Evolutionary conservation across 2,888 invertebrate species (phyloP).

Genomic region (Limulus polyphemus): DNA sequence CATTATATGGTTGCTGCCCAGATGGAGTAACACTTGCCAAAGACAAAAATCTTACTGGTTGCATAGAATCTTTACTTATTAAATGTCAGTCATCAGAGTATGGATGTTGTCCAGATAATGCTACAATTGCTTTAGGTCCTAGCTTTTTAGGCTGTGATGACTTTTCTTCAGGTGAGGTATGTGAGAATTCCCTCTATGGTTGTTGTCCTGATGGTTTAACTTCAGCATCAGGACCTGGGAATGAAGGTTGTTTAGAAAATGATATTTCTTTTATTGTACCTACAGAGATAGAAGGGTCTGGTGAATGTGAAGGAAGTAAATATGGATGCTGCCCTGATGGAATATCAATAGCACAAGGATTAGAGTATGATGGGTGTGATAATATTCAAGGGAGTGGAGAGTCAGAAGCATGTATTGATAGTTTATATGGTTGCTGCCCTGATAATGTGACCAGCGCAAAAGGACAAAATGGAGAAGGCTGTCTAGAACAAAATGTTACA

Average conservation of each 20-base stretch:
- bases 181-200: background rate
- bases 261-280: background rate
- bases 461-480: conserved; percentile 37
- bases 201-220: conserved; percentile 1
- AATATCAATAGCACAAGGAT: conserved; percentile 48
- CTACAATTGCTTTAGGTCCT: conserved; percentile 8
- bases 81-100: conserved; percentile 30
- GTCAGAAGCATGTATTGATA: conserved; percentile 31
- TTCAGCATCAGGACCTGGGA: background rate
- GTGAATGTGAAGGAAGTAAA: conserved; percentile 8
- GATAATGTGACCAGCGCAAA: conserved; percentile 44
- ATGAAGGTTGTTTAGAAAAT: background rate
- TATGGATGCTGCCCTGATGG: conserved; percentile 53
- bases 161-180: conserved; percentile 6
- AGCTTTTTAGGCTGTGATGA: conserved; percentile 4
- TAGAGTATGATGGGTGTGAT: conserved; percentile 26
- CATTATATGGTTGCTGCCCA: background rate
- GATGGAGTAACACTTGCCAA: background rate
- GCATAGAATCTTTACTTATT: conserved; percentile 28
- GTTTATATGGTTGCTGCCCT: conserved; percentile 42
- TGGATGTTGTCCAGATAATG: conserved; percentile 46
- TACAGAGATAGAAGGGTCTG: background rate
- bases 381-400: conserved; percentile 1
- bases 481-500: conserved; percentile 37
- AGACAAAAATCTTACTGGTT: background rate